Evolutionary conservation across 2,113 vertebrate genomes (phyloP).

Genomic region (Synodontis membranacea): DNA sequence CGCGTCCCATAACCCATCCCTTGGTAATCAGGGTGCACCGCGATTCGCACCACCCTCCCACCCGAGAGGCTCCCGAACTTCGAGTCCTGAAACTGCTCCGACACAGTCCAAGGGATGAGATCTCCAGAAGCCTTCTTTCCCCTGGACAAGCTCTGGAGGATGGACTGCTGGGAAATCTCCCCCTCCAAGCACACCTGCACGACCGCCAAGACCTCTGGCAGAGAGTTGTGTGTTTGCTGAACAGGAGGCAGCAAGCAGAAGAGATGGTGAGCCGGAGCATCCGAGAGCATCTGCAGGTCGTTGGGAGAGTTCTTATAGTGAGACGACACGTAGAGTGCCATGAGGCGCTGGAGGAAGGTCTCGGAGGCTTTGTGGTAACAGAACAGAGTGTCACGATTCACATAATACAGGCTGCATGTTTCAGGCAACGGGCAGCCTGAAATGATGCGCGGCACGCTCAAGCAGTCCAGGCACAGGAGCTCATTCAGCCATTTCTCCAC

Average conservation of each 20-base stretch:
- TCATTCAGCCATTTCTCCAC: slow-evolving; percentile 97
- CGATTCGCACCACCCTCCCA: slow-evolving; percentile 89
- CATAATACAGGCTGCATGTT: slow-evolving; percentile 93
- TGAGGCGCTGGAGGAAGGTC: slow-evolving; percentile 89
- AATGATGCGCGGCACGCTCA: slow-evolving; percentile 88
- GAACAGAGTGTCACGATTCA: slow-evolving; percentile 96
- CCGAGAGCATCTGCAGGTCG: slow-evolving; percentile 96
- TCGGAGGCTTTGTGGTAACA: slow-evolving; percentile 98
- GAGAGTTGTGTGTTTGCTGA: slow-evolving; percentile 88
- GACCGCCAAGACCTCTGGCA: slow-evolving; percentile 94
- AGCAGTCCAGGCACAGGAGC: slow-evolving; percentile 92
- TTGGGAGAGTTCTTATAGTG: slow-evolving; percentile 99
- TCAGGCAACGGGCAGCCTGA: slow-evolving; percentile 94
- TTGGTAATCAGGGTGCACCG: slow-evolving; percentile 97
- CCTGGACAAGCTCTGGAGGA: slow-evolving; percentile 91
- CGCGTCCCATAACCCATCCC: slow-evolving; percentile 97
- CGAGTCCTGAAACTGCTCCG: slow-evolving; percentile 97
- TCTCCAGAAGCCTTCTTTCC: slow-evolving; percentile 96
- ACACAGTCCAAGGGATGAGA: slow-evolving; percentile 96
- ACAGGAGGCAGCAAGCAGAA: slow-evolving; percentile 96
- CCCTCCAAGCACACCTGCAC: slow-evolving; percentile 97
- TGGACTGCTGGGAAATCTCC: slow-evolving; percentile 92
- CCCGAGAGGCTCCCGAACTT: slow-evolving; percentile 92
- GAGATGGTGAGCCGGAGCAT: slow-evolving; percentile 95
- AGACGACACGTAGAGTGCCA: slow-evolving; percentile 97